These are phyloP conservation scores for Petaurus breviceps DNA, from an alignment of 2,113 vertebrate genomes.

Conservation along the genomic window DNA sequence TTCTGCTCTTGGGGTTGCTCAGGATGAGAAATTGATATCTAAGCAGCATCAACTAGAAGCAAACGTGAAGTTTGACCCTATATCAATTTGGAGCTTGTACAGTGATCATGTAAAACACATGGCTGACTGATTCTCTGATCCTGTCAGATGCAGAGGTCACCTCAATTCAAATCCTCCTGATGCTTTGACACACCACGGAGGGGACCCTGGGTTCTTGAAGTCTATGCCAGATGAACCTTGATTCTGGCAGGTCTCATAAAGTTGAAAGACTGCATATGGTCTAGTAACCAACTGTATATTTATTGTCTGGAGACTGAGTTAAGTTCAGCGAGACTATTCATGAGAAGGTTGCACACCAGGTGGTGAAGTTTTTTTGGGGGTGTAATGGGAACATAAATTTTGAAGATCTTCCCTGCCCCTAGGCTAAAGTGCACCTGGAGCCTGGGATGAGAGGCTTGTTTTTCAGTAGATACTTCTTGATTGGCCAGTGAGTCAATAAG, in stretches of 20 bases:
- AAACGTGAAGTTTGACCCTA: background rate
- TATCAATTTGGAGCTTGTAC: background rate
- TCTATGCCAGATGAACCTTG: background rate
- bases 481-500: too few relatives aligned
- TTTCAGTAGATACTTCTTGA: too few relatives aligned
- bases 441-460: too few relatives aligned
- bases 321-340: background rate
- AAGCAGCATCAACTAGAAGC: background rate
- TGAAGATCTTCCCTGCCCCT: too few relatives aligned
- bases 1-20: background rate
- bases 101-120: background rate
- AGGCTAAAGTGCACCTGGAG: too few relatives aligned
- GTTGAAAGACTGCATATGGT: background rate
- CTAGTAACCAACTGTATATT: background rate
- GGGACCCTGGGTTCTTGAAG: background rate
- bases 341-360: too few relatives aligned
- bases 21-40: background rate
- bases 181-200: background rate
- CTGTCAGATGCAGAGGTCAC: background rate
- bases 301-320: background rate
- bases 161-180: background rate
- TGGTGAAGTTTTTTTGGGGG: too few relatives aligned
- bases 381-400: too few relatives aligned
- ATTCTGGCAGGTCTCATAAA: background rate
- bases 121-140: background rate